phyloP scores from a whole-genome alignment of 2,797 vertebrate species.

The Taeniopygia guttata region DNA sequence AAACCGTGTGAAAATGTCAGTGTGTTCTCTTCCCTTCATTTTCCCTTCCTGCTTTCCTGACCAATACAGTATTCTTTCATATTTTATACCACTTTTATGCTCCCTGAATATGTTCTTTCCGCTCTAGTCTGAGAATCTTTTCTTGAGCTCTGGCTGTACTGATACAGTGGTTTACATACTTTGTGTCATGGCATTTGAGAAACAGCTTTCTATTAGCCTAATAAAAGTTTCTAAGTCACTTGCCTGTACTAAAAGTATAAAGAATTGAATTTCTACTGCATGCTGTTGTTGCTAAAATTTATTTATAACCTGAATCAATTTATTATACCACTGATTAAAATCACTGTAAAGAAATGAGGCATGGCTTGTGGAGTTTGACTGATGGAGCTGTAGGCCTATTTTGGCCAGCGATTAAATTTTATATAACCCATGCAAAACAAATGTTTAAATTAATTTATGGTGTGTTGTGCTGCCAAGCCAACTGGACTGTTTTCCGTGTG shows the following conservation, averaged over 20 bases:
- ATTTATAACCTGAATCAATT: neutral
- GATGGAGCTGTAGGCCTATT: no score
- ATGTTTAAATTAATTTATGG: no score
- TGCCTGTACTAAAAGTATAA: neutral
- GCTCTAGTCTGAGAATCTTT: neutral
- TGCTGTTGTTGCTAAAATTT: neutral
- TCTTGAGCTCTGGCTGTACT: neutral
- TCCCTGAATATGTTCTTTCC: no score
- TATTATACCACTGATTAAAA: neutral
- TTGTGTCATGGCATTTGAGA: no score
- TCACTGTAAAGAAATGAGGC: neutral
- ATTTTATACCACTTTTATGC: neutral
- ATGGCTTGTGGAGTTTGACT: no score
- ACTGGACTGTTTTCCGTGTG: no score
- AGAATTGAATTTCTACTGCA: neutral
- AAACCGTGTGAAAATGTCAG: neutral
- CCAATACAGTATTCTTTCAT: neutral
- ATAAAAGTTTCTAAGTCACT: neutral
- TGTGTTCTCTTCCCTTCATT: neutral
- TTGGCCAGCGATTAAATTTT: no score
- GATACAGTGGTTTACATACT: neutral
- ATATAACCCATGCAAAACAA: no score
- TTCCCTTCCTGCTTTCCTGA: neutral
- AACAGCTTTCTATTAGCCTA: neutral
- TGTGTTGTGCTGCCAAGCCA: no score